Conservation (phyloP, 2,797 vertebrate species). For the Gobionotothen gibberifrons region DNA sequence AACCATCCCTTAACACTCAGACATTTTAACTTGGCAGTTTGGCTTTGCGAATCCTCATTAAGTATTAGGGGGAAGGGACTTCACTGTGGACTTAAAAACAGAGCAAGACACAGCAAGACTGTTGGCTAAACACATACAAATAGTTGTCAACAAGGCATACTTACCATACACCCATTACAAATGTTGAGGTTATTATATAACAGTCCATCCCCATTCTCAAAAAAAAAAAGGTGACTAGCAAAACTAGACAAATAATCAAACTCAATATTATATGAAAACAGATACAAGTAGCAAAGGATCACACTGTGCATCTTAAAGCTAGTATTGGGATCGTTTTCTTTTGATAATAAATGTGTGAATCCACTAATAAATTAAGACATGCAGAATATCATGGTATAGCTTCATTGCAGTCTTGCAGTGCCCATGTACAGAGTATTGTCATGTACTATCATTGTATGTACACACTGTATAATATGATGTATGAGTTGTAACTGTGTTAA, state of each 20-base stretch:
- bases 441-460: background rate
- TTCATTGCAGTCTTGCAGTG: background rate
- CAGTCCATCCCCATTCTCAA: too few species aligned
- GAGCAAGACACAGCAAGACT: constrained; percentile 20
- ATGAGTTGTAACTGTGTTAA: background rate
- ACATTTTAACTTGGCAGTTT: constrained; percentile 39
- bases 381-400: too few species aligned
- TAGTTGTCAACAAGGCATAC: background rate
- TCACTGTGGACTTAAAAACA: constrained; percentile 19
- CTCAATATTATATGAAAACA: background rate
- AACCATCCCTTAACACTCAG: constrained; percentile 36
- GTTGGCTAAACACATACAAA: constrained; percentile 28
- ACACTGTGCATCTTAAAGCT: background rate
- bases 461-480: background rate
- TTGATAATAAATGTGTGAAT: background rate
- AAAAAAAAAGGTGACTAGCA: background rate
- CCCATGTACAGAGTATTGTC: background rate
- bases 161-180: background rate
- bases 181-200: background rate
- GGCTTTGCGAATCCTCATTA: constrained; percentile 54
- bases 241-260: background rate
- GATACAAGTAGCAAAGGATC: background rate
- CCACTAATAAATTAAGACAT: background rate
- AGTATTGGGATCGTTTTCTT: background rate
- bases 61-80: constrained; percentile 31